Evolutionary conservation across 2,113 vertebrate genomes (phyloP).

Genomic region (Neopipo cinnamomea): DNA sequence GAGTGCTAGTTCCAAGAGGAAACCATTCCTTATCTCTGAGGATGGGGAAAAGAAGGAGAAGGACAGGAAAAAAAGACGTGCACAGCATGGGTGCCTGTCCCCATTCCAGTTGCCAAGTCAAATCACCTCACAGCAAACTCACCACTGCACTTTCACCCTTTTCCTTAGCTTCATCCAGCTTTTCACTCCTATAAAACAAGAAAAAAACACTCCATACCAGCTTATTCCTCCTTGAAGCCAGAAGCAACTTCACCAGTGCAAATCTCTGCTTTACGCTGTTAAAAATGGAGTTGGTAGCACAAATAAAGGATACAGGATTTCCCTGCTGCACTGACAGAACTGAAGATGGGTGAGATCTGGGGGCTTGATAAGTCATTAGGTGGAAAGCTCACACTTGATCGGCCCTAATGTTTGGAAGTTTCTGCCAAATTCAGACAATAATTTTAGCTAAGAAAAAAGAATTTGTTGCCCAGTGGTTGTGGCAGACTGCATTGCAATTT

Average conservation of each 20-base stretch:
- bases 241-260: background rate
- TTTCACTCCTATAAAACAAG: background rate
- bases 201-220: background rate
- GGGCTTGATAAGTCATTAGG: background rate
- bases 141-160: background rate
- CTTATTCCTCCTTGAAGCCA: background rate
- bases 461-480: background rate
- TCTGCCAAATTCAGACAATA: background rate
- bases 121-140: background rate
- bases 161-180: background rate
- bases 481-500: background rate
- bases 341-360: background rate
- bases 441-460: background rate
- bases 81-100: background rate
- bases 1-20: too few relatives aligned
- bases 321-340: background rate
- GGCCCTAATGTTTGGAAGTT: accelerated
- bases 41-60: background rate
- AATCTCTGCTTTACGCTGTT: background rate
- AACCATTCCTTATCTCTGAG: background rate
- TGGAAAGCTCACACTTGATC: background rate
- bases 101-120: background rate
- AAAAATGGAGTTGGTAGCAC: background rate
- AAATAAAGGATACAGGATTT: background rate
- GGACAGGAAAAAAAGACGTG: background rate